phyloP scores from a whole-genome alignment of 2,113 vertebrate genomes.

The Clarias batrachus region DNA sequence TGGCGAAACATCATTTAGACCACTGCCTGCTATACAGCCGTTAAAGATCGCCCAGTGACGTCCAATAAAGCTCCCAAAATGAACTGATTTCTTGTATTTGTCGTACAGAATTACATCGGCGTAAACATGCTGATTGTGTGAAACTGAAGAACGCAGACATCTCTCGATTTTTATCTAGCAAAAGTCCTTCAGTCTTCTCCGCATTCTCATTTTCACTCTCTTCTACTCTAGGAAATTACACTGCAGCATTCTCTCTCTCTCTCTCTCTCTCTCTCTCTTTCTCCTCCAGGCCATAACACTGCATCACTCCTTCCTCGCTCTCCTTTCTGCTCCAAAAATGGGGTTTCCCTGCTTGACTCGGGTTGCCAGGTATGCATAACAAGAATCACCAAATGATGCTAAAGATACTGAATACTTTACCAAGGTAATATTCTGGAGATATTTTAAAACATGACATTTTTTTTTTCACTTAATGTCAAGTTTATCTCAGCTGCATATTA shows the following conservation, averaged over 20 bases:
- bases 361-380: conserved; percentile 2
- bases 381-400: not conserved
- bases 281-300: not conserved
- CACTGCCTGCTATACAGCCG: no score
- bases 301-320: conserved; percentile 10
- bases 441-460: not conserved
- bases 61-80: no score
- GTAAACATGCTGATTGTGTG: not conserved
- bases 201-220: not conserved
- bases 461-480: no score
- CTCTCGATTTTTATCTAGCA: not conserved
- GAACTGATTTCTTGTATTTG: no score
- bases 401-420: not conserved
- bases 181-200: not conserved
- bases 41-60: no score
- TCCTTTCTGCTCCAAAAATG: conserved; percentile 33
- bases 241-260: conserved; percentile 7
- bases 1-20: no score
- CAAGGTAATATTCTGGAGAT: not conserved
- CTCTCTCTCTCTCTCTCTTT: not conserved
- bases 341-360: conserved; percentile 30
- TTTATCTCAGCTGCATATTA: not conserved
- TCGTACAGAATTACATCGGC: not conserved
- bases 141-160: not conserved
- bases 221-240: not conserved